Conservation (phyloP, 2,113 vertebrate genomes). For the Sphaerodactylus townsendi region DNA sequence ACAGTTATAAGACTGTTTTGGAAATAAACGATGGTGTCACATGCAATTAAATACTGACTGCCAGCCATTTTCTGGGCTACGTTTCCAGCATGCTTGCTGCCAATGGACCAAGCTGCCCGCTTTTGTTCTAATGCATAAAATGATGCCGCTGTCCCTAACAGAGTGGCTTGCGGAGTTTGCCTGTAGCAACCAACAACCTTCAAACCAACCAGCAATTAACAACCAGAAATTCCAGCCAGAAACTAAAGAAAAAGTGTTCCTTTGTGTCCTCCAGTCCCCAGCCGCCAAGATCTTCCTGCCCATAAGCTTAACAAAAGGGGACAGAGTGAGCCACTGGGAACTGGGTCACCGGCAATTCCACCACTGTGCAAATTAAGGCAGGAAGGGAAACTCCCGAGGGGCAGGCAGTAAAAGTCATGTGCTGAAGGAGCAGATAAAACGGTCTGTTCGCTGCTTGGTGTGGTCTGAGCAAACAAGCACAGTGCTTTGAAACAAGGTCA, state of each 20-base stretch:
- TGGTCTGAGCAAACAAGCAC: not conserved
- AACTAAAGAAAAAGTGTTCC: constrained; percentile 30
- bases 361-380: constrained; percentile 33
- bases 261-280: constrained; percentile 38
- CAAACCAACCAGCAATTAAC: constrained; percentile 21
- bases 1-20: no score
- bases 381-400: constrained; percentile 4
- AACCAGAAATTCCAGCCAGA: not conserved
- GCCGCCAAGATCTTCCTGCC: constrained; percentile 19
- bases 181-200: not conserved
- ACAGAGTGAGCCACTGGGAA: constrained; percentile 55
- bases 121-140: not conserved
- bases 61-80: not conserved
- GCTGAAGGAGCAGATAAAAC: constrained; percentile 13
- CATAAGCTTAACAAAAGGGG: constrained; percentile 31
- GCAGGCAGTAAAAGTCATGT: not conserved
- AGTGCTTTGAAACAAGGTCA: not conserved
- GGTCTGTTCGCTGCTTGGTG: not conserved
- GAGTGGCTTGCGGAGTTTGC: not conserved
- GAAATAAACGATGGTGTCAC: not conserved
- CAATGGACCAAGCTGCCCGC: not conserved
- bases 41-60: not conserved
- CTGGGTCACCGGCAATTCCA: constrained; percentile 55
- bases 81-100: not conserved
- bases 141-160: not conserved